phyloP scores from a whole-genome alignment of 2,888 invertebrate species.

The Gonocerus acuteangulatus region DNA sequence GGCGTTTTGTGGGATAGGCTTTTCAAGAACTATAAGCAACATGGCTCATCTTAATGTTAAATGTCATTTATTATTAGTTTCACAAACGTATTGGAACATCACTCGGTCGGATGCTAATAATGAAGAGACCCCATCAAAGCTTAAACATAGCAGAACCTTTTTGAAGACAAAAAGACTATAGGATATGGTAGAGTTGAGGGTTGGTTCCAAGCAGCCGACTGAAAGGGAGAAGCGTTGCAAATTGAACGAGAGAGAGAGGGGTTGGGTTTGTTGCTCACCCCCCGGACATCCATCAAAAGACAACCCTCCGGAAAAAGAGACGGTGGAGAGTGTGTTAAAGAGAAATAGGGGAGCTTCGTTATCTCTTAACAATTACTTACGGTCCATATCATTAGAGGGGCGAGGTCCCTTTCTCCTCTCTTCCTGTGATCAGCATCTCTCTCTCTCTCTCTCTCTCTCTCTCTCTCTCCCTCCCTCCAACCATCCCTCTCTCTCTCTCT shows the following conservation, averaged over 20 bases:
- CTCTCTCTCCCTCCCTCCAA: too few species aligned
- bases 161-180: neutral
- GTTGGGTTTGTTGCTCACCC: neutral
- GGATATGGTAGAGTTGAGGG: neutral
- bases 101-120: too few species aligned
- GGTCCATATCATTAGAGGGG: conserved; percentile 9
- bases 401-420: too few species aligned
- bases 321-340: conserved; percentile 11
- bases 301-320: neutral
- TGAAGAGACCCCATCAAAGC: neutral
- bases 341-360: conserved; percentile 15
- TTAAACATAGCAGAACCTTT: neutral
- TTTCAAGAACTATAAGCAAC: too few species aligned
- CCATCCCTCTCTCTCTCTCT: too few species aligned
- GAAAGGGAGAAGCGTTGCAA: neutral
- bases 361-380: conserved; percentile 21
- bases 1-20: too few species aligned
- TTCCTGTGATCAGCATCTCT: too few species aligned
- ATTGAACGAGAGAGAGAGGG: neutral
- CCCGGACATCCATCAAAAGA: conserved; percentile 12
- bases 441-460: too few species aligned
- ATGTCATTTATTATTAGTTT: too few species aligned
- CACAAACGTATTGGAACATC: too few species aligned
- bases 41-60: too few species aligned
- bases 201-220: too few species aligned